Conservation (phyloP, 2,113 vertebrate genomes). For the Clarias batrachus region DNA sequence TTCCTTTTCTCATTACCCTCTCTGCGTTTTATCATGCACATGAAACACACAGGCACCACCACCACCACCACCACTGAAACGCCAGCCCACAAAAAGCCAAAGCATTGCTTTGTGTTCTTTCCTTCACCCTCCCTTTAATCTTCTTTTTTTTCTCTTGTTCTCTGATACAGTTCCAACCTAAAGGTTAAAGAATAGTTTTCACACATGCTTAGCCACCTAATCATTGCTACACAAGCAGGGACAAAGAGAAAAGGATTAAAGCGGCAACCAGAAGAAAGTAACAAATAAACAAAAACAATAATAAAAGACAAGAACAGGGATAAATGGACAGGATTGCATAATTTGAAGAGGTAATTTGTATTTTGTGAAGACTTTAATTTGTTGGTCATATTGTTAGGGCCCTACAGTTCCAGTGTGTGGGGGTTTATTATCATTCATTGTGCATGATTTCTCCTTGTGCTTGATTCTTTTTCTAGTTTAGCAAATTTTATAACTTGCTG, state of each 20-base stretch:
- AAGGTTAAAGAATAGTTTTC: conserved; percentile 63
- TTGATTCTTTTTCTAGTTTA: neutral
- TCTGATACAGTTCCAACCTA: conserved; percentile 37
- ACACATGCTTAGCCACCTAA: conserved; percentile 48
- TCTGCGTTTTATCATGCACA: conserved; percentile 67
- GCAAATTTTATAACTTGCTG: neutral
- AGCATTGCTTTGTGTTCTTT: conserved; percentile 8
- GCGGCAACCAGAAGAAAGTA: conserved; percentile 8
- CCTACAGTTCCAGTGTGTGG: neutral
- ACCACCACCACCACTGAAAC: conserved; percentile 25
- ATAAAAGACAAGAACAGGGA: conserved; percentile 46
- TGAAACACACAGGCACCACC: conserved; percentile 64
- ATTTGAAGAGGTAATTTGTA: neutral
- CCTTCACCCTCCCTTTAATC: conserved; percentile 32
- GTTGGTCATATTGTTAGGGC: no score
- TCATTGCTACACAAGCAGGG: conserved; percentile 28
- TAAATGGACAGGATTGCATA: neutral
- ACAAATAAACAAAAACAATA: neutral
- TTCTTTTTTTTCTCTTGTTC: conserved; percentile 28
- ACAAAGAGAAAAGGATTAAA: conserved; percentile 17
- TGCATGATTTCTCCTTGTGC: neutral
- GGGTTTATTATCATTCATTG: neutral
- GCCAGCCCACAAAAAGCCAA: conserved; percentile 12
- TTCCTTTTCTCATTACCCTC: conserved; percentile 72
- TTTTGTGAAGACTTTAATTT: no score